Evolutionary conservation across 1,140 invertebrate species (phyloP), one percentile per base, ranked within the genome.

Genomic region (Caenorhabditis inopinata): DNA sequence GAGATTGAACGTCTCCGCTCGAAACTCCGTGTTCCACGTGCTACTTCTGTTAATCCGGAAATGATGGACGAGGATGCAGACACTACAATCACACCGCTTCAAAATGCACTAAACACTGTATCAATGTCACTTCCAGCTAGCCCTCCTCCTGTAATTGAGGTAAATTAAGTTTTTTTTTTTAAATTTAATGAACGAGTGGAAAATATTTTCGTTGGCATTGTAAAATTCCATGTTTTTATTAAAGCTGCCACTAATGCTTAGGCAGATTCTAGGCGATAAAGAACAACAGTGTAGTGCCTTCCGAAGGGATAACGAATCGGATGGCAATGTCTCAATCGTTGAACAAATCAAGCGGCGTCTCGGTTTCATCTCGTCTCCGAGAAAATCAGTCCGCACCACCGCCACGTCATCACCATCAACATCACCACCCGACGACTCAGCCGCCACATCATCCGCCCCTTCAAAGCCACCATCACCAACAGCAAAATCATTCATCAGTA

Each of bases 121-220:
- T 74, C 68, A 21, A 46, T 80, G 21, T 80, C 79, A 25, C 23
- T 80, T 18, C 79, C 79, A 29, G 79, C 79, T 16, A 80, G 79
- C 76, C 79, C 79, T 7, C 79, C 79, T 6, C 62, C 62, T 14
- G 18, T 27, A 48, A 51, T 21, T 46, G 73, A 74, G 46, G 79
- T 80, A 75, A 25, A 18, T 18, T 42, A 42, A 42, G 14, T 14
- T 42, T 42, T 7, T 42, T 42, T 42, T 5, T 7, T 7, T 14
- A 14, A 42, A 42, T 42, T 42, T 14, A 42, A 7, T 42, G 38
- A 14, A 14, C 14, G 5, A 42, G 6, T 42, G 38, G 5, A 42
- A 14, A 42, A 5, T 14, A 42, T 14, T 21, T 23, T 7, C 9
- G 21, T 6, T 16, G 14, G 9, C 29, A 23, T 29, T 25, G 27